Conservation (phyloP, 1,140 invertebrate genomes). For the Lordiphosa stackelbergi region DNA sequence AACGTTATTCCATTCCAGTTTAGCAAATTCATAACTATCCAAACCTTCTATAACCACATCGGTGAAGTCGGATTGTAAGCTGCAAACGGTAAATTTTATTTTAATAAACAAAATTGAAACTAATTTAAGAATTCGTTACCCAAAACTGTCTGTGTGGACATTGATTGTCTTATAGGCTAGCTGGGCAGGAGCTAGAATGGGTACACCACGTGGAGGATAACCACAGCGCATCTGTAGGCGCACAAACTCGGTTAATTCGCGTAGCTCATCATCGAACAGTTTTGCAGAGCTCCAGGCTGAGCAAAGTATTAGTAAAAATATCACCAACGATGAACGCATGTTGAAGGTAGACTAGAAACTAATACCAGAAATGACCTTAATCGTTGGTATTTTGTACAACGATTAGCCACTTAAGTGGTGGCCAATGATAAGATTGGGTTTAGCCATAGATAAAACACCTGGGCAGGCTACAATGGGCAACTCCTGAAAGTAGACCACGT, state of each 20-base stretch:
- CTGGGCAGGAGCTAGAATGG: conserved; percentile 55
- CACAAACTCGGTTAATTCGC: conserved; percentile 65
- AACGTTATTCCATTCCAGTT: conserved; percentile 57
- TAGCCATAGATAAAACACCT: background rate
- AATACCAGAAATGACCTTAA: conserved; percentile 17
- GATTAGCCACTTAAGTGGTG: conserved; percentile 11
- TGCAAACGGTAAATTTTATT: conserved; percentile 4
- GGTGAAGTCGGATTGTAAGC: conserved; percentile 55
- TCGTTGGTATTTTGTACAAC: background rate
- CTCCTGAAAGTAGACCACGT: too few species aligned
- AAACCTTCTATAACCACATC: conserved; percentile 50
- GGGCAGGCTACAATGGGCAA: too few species aligned
- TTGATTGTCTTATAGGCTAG: conserved; percentile 32
- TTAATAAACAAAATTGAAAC: too few species aligned
- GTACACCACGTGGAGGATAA: conserved; percentile 51
- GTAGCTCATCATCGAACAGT: conserved; percentile 62
- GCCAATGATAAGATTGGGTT: conserved; percentile 10
- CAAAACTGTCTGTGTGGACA: conserved; percentile 12
- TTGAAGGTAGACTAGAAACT: conserved; percentile 2
- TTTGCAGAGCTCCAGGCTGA: conserved; percentile 39
- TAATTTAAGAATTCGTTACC: conserved; percentile 15
- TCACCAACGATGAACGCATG: conserved; percentile 39
- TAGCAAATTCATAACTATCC: conserved; percentile 55
- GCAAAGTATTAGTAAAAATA: conserved; percentile 31
- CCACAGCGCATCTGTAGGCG: conserved; percentile 71